Base-by-base conservation (phyloP, 2,113 vertebrate genomes). In the Burhinus bistriatus region DNA sequence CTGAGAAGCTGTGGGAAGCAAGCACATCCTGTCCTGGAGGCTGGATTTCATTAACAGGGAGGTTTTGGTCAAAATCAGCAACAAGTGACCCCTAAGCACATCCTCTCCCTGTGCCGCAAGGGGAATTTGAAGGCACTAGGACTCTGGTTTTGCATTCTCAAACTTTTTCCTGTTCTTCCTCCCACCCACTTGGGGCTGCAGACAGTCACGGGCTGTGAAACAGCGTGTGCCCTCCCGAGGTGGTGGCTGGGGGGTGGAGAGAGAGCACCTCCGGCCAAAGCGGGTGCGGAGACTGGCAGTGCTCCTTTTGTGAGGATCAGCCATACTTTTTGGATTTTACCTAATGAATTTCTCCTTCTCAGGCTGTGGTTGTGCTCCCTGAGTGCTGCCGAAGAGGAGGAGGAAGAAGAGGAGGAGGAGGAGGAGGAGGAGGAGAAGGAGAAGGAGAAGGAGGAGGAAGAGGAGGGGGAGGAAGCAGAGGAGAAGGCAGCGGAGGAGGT, bases 291-390 rank as follows among this genome's bases (percentile, higher is more conserved):
- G 19, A 10, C n/a, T 3, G n/a, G 15, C 38, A 26, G 29, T 42
- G 32, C 38, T 71, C 15, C 73, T 52, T 3, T 0, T 10, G 23
- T 1, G 25, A 71, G 55, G 44, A 14, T 85, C 61, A 64, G 47
- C 15, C 3, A 0, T 2, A 0, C 27, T 29, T 15, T 5, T 14
- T 18, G 6, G 34, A 5, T 44, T 66, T 79, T 12, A n/a, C 4
- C 29, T 58, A 3, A 85, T 2, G 45, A 38, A 15, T 25, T 84
- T 79, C 72, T 95, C 11, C 76, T 80, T 91, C 58, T 34, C 61
- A 99, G 98, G 88, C 47, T 96, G 18, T 96, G 93, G 29, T 49
- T 90, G 51, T 90, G 78, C 62, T 97, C 97, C 66, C 97, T 98
- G 65, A 96, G 97, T 8, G 89, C 68, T 29, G 80, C 96, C 11